phyloP scores from a whole-genome alignment of 2,888 invertebrate genomes.

The Cybosia mesomella region DNA sequence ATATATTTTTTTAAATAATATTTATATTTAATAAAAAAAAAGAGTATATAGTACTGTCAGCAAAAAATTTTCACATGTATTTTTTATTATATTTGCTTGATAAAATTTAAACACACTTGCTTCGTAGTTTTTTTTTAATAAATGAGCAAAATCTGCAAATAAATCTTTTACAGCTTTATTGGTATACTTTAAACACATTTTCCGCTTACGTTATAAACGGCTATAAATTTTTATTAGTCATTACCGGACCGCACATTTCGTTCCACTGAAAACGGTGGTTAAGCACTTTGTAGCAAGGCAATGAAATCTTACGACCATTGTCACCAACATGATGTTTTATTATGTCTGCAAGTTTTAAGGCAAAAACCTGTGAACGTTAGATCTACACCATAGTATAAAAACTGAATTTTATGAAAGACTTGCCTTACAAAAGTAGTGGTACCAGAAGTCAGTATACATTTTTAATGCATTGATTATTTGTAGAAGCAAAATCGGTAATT shows the following conservation, averaged over 20 bases:
- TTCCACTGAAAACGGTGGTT: neutral
- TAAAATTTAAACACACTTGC: too few species aligned
- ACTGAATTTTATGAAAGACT: neutral
- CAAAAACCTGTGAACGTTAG: neutral
- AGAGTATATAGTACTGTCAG: too few species aligned
- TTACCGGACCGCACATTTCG: constrained; percentile 19
- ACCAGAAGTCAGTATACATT: neutral
- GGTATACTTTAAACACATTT: constrained; percentile 17
- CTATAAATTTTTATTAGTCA: constrained; percentile 22
- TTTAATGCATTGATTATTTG: neutral
- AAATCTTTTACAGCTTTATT: constrained; percentile 14
- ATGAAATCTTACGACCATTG: constrained; percentile 16
- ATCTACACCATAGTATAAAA: neutral
- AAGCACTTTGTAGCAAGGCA: constrained; percentile 2
- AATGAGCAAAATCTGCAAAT: neutral
- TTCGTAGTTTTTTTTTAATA: neutral
- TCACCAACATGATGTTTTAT: constrained; percentile 7
- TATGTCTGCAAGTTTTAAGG: neutral
- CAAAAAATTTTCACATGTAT: too few species aligned
- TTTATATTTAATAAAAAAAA: too few species aligned
- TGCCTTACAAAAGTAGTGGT: neutral
- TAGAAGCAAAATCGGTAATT: neutral
- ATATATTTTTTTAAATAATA: too few species aligned
- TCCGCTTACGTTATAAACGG: constrained; percentile 11
- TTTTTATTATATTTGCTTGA: too few species aligned